phyloP scores from a whole-genome alignment of 2,888 invertebrate species.

The Cetonia aurata region DNA sequence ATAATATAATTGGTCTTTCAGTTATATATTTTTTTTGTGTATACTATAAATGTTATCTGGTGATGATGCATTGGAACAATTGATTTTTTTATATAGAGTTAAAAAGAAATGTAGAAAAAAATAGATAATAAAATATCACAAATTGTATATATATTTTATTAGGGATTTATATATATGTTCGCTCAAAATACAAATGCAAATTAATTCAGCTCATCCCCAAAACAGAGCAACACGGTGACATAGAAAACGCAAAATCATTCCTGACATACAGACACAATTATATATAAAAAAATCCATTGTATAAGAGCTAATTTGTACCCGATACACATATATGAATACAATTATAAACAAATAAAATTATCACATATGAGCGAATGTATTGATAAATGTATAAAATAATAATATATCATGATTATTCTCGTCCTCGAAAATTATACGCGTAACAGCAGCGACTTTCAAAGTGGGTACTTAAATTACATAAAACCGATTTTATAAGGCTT shows the following conservation, averaged over 20 bases:
- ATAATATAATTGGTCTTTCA: too few species aligned
- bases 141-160: conserved; percentile 54
- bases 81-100: conserved; percentile 33
- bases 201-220: background rate
- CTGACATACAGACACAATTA: background rate
- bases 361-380: conserved; percentile 51
- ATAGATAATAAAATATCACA: conserved; percentile 42
- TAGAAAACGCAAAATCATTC: background rate
- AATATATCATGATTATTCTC: conserved; percentile 40
- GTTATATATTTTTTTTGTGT: too few species aligned
- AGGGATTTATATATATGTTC: conserved; percentile 51
- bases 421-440: conserved; percentile 46
- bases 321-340: conserved; percentile 1
- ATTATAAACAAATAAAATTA: background rate
- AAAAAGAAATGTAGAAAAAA: conserved; percentile 41
- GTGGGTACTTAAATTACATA: conserved; percentile 29
- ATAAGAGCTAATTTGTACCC: background rate
- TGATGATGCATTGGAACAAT: conserved; percentile 23
- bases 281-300: background rate
- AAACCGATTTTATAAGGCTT: conserved; percentile 35
- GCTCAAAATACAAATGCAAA: conserved; percentile 47
- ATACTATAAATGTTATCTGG: conserved; percentile 6
- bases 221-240: conserved; percentile 45
- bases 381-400: conserved; percentile 44
- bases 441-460: background rate